Evolutionary conservation across 2,888 invertebrate species (phyloP).

Genomic region (Tuberolachnus salignus): DNA sequence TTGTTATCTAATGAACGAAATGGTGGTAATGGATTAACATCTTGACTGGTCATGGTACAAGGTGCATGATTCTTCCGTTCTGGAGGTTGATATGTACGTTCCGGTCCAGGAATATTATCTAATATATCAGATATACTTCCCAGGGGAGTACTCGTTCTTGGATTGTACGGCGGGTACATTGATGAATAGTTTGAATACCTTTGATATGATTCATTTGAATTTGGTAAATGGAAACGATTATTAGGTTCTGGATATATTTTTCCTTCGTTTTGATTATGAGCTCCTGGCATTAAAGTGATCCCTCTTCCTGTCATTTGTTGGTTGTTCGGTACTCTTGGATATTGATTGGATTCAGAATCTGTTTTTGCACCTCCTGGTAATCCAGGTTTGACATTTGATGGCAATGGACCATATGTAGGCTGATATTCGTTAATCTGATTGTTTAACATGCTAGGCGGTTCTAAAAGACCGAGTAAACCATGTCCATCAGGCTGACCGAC

Average conservation of each 20-base stretch:
- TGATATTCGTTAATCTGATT: conserved; percentile 51
- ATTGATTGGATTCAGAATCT: conserved; percentile 45
- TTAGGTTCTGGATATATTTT: conserved; percentile 43
- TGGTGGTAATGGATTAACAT: conserved; percentile 44
- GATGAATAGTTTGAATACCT: conserved; percentile 47
- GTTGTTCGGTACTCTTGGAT: conserved; percentile 21
- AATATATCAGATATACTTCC: conserved; percentile 54
- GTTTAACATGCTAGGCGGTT: conserved; percentile 41
- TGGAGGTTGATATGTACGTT: conserved; percentile 40
- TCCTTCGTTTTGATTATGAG: conserved; percentile 27
- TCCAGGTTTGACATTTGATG: conserved; percentile 53
- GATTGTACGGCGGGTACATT: conserved; percentile 38
- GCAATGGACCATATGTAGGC: conserved; percentile 46
- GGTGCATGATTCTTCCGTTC: conserved; percentile 48
- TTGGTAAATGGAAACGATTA: conserved; percentile 32
- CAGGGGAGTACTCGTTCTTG: conserved; percentile 46
- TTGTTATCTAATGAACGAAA: conserved; percentile 47
- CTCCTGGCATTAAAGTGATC: conserved; percentile 17
- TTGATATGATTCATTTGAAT: conserved; percentile 39
- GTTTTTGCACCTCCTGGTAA: conserved; percentile 57
- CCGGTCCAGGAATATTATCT: conserved; percentile 50
- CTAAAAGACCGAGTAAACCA: conserved; percentile 45
- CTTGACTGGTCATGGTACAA: conserved; percentile 54
- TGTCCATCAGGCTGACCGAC: conserved; percentile 53
- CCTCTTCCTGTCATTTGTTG: conserved; percentile 49